phyloP scores from a whole-genome alignment of 2,113 vertebrate genomes.

The Bufo gargarizans region DNA sequence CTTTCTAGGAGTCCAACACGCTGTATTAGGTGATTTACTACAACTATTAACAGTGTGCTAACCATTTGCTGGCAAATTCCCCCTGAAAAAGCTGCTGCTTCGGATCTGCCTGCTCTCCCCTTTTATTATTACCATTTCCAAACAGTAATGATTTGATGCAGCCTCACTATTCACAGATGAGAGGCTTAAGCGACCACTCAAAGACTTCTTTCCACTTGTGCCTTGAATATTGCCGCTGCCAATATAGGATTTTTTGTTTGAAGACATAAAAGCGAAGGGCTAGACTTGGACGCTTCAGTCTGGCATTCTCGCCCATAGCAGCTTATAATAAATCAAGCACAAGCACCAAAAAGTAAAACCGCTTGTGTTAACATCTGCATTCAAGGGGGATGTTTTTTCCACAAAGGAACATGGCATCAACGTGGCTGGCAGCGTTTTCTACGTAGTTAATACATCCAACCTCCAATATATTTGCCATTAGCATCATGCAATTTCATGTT shows the following conservation, averaged over 20 bases:
- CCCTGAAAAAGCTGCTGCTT: constrained; percentile 21
- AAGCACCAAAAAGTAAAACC: neutral
- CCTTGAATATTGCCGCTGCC: constrained; percentile 18
- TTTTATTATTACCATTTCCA: constrained; percentile 8
- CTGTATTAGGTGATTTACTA: constrained; percentile 29
- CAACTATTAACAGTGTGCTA: constrained; percentile 35
- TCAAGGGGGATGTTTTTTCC: neutral
- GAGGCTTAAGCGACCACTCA: neutral
- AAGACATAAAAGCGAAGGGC: neutral
- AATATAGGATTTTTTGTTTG: constrained; percentile 3
- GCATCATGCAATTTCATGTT: too few relatives aligned
- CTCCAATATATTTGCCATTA: too few relatives aligned
- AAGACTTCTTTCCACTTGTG: constrained; percentile 21
- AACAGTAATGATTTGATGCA: constrained; percentile 7
- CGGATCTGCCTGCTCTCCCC: neutral
- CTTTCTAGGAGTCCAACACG: constrained; percentile 23
- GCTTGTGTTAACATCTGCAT: neutral
- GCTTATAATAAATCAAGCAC: neutral
- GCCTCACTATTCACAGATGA: constrained; percentile 13
- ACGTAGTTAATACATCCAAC: neutral
- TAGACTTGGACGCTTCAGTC: neutral
- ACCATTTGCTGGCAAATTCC: constrained; percentile 24
- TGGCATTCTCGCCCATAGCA: neutral
- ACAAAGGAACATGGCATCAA: neutral
- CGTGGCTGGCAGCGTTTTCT: neutral